These are phyloP conservation scores for Diadegma fenestrale DNA, from an alignment of 2,888 invertebrate species.

Conservation along the genomic window DNA sequence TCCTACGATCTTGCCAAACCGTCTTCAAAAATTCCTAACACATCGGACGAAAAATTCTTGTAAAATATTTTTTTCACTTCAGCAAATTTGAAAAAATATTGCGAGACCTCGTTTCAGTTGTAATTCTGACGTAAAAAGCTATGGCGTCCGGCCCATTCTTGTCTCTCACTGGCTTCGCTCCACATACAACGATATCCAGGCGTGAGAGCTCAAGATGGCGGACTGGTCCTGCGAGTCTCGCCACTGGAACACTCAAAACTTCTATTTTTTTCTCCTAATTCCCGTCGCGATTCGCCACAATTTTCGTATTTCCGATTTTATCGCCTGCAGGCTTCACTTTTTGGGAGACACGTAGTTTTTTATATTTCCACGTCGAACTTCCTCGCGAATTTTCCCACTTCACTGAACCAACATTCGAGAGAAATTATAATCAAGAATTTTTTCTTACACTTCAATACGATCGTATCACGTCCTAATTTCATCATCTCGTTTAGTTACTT, in stretches of 20 bases:
- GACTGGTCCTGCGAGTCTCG: constrained; percentile 76
- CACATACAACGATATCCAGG: constrained; percentile 39
- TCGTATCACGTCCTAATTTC: constrained; percentile 7
- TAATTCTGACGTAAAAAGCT: constrained; percentile 22
- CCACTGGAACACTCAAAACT: not conserved
- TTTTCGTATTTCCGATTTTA: constrained; percentile 14
- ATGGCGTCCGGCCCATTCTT: constrained; percentile 33
- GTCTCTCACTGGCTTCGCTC: constrained; percentile 28
- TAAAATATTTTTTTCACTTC: not conserved
- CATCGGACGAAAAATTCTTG: constrained; percentile 4
- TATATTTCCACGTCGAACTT: not conserved
- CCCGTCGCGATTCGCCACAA: constrained; percentile 56
- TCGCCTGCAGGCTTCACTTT: not conserved
- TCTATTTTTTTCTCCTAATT: constrained; percentile 71
- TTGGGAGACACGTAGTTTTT: not conserved
- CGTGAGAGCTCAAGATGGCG: constrained; percentile 75
- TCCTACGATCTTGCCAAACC: not conserved
- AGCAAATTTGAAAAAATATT: not conserved
- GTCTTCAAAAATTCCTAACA: not conserved
- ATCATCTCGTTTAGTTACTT: constrained; percentile 11
- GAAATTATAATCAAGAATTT: not conserved
- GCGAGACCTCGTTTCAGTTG: constrained; percentile 2
- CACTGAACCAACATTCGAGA: not conserved
- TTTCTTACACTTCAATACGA: not conserved
- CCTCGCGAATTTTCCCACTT: not conserved